Evolutionary conservation across 2,888 invertebrate genomes (phyloP).

Genomic region (Vanessa cardui): DNA sequence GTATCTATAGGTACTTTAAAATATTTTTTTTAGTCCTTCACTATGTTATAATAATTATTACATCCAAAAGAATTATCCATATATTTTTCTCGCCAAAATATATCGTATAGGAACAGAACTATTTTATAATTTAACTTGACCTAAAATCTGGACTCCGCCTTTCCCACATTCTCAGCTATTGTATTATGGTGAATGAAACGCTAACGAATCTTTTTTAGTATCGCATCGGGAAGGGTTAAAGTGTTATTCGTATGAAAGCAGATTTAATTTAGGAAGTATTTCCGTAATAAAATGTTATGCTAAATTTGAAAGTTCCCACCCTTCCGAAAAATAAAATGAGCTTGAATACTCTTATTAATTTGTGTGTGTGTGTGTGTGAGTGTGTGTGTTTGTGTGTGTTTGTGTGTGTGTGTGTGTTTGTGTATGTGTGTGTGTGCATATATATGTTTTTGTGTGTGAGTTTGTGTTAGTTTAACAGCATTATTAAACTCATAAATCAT

Average conservation of each 20-base stretch:
- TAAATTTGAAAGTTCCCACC: neutral
- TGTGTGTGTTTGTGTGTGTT: too few relatives aligned
- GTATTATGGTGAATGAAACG: conserved; percentile 54
- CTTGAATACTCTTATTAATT: too few relatives aligned
- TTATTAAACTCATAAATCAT: too few relatives aligned
- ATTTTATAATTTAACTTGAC: conserved; percentile 23
- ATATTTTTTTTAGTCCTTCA: too few relatives aligned
- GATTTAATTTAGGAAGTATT: conserved; percentile 21
- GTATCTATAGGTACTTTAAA: too few relatives aligned
- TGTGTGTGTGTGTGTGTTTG: too few relatives aligned
- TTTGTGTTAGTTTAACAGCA: too few relatives aligned
- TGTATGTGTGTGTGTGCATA: too few relatives aligned
- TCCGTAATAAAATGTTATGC: neutral
- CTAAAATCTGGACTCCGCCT: conserved; percentile 25
- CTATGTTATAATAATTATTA: too few relatives aligned
- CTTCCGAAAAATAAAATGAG: neutral
- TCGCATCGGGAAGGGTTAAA: conserved; percentile 30
- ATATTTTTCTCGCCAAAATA: neutral
- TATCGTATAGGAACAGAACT: conserved; percentile 3
- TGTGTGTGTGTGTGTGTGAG: too few relatives aligned
- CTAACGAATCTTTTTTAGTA: conserved; percentile 53
- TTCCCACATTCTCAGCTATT: conserved; percentile 48
- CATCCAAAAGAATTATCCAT: too few relatives aligned
- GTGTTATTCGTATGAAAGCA: conserved; percentile 27
- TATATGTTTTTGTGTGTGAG: too few relatives aligned